Evolutionary conservation across 2,888 invertebrate genomes (phyloP), one percentile per base, ranked within the genome.

Genomic region (Papilio demoleus): DNA sequence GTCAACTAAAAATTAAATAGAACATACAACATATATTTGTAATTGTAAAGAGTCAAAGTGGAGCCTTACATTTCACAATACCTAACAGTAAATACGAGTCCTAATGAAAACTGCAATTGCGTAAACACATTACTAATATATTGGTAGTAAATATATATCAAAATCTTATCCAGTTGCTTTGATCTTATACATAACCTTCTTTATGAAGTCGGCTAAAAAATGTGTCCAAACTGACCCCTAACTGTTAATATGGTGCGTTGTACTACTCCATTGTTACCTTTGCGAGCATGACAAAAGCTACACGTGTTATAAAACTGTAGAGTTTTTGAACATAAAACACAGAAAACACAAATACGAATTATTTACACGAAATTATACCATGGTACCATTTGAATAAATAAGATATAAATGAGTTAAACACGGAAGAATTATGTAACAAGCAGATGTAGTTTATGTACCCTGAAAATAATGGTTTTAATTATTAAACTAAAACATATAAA

Each of bases 201-300:
- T n/a, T n/a, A n/a, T n/a, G n/a, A n/a, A n/a, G n/a, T n/a, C n/a
- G n/a, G n/a, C n/a, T n/a, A n/a, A 53, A 53, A 53, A 9, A 9
- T 31, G 9, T 56, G 9, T 56, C 31, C 11, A 31, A 27, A 56
- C 53, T 56, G 53, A 56, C 31, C 53, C 53, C n/a, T 56, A 31
- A 56, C 53, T 6, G 31, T 12, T 24, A 11, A n/a, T 12, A 12
- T n/a, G 31, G 31, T 31, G 53, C 53, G 31, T 53, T 31, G 31
- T 31, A 9, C 17, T 31, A 31, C 11, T 56, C 53, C 11, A 31
- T 56, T 56, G 53, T 56, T 56, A 56, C 31, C 17, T 56, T 9
- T 31, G 53, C 31, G 53, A 56, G 17, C n/a, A 53, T 56, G 31
- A 17, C 17, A 31, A 56, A 56, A 9, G 53, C 31, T 31, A 31